Conservation (phyloP, 2,113 vertebrate genomes). For the Zosterops japonicus region DNA sequence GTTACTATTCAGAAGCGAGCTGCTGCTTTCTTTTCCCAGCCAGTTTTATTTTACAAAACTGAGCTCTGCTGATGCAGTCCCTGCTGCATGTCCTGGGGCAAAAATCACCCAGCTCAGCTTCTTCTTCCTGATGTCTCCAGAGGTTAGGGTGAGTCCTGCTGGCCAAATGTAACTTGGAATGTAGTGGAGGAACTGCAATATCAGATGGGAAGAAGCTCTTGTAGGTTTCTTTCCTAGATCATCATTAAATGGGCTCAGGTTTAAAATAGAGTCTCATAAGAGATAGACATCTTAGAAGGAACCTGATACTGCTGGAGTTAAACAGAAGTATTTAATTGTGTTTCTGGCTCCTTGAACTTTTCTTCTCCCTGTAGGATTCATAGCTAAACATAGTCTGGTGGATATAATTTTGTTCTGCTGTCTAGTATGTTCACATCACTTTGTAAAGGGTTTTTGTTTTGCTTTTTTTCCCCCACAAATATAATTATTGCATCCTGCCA, state of each 20-base stretch:
- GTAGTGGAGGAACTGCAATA: not conserved
- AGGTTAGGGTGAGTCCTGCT: not conserved
- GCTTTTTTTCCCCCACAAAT: not conserved
- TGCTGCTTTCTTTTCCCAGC: not conserved
- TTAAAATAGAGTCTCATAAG: not conserved
- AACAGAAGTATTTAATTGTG: not conserved
- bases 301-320: not conserved
- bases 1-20: not conserved
- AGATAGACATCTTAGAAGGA: not conserved
- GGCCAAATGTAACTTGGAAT: not conserved
- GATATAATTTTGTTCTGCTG: not conserved
- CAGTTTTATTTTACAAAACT: not conserved
- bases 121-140: not conserved
- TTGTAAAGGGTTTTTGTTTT: not conserved
- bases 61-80: not conserved
- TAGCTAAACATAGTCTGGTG: not conserved
- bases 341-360: constrained; percentile 18
- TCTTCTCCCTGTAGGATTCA: not conserved
- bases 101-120: not conserved
- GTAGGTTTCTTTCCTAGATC: not conserved
- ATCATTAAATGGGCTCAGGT: not conserved
- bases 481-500: not conserved
- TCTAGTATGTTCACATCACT: not conserved
- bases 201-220: not conserved
- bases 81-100: not conserved